A percentile compares a stretch with the other conserved stretches of the same genome.
These are phyloP conservation scores for Periparus ater DNA, from an alignment of 2,797 vertebrate species.

Conservation along the genomic window DNA sequence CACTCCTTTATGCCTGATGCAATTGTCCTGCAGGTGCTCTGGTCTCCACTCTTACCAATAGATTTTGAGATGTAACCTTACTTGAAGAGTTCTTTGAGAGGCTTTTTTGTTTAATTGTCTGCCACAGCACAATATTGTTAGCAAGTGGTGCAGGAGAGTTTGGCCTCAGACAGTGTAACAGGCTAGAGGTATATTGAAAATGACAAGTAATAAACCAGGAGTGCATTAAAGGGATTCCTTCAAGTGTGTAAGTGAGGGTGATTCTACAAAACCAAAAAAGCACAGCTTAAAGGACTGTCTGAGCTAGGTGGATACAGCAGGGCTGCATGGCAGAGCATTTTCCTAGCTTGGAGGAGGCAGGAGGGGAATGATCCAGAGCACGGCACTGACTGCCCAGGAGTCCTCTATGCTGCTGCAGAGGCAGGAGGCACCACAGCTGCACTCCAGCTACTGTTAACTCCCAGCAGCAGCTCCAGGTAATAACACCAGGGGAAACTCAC, in stretches of 20 bases:
- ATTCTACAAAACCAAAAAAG: neutral
- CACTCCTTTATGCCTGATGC: neutral
- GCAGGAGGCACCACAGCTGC: neutral
- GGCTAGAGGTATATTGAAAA: neutral
- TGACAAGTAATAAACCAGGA: conserved; percentile 9
- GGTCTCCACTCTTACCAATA: neutral
- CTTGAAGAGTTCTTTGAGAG: neutral
- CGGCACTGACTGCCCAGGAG: neutral
- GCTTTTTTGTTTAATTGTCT: neutral
- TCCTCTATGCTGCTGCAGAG: neutral
- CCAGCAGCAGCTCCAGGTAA: neutral
- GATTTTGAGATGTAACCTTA: neutral
- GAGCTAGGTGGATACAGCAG: neutral
- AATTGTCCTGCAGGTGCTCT: neutral
- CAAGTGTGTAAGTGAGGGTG: neutral
- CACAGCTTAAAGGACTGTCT: neutral
- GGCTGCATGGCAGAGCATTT: neutral
- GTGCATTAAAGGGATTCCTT: neutral
- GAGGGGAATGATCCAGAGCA: accelerated
- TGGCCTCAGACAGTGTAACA: neutral
- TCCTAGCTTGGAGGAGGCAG: neutral
- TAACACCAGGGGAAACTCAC: conserved; percentile 25
- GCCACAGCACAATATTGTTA: neutral
- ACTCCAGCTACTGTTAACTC: neutral
- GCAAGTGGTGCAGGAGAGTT: neutral